phyloP scores from a whole-genome alignment of 1,140 invertebrate genomes.

The Diuraphis noxia region DNA sequence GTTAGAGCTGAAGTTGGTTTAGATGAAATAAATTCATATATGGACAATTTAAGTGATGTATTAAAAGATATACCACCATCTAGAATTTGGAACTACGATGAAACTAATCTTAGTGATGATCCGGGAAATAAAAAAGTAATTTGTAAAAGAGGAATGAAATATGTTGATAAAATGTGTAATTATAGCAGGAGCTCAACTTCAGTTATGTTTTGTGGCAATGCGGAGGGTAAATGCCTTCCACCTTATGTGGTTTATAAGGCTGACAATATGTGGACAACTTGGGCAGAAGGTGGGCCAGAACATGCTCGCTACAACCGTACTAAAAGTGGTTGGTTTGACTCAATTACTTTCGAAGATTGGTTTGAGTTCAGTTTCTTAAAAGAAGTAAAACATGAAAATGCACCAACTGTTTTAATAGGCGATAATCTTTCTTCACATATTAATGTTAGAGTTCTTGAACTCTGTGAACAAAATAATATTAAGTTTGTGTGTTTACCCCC shows the following conservation, averaged over 20 bases:
- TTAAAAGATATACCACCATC: constrained; percentile 58
- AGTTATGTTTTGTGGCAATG: constrained; percentile 56
- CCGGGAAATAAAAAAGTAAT: constrained; percentile 54
- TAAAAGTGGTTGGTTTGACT: constrained; percentile 59
- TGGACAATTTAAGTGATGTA: constrained; percentile 57
- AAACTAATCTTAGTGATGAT: constrained; percentile 58
- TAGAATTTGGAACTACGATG: constrained; percentile 61
- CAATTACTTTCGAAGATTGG: constrained; percentile 59
- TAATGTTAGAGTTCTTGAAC: constrained; percentile 57
- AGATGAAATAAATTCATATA: constrained; percentile 57
- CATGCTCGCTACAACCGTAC: constrained; percentile 59
- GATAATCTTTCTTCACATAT: constrained; percentile 61
- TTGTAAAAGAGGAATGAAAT: constrained; percentile 51
- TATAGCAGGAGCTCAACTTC: constrained; percentile 51
- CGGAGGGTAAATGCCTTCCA: constrained; percentile 56
- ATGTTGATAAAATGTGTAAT: constrained; percentile 49
- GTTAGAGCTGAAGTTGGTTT: constrained; percentile 50
- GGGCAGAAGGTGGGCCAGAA: constrained; percentile 58
- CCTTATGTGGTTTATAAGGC: constrained; percentile 60
- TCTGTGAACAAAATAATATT: constrained; percentile 60
- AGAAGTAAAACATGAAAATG: constrained; percentile 44
- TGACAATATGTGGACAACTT: constrained; percentile 58
- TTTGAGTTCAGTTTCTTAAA: constrained; percentile 39
- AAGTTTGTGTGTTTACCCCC: constrained; percentile 60
- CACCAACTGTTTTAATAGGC: constrained; percentile 57